Evolutionary conservation across 2,797 vertebrate species (phyloP), one percentile per base, ranked within the genome.

Genomic region (Rousettus madagascariensis): DNA sequence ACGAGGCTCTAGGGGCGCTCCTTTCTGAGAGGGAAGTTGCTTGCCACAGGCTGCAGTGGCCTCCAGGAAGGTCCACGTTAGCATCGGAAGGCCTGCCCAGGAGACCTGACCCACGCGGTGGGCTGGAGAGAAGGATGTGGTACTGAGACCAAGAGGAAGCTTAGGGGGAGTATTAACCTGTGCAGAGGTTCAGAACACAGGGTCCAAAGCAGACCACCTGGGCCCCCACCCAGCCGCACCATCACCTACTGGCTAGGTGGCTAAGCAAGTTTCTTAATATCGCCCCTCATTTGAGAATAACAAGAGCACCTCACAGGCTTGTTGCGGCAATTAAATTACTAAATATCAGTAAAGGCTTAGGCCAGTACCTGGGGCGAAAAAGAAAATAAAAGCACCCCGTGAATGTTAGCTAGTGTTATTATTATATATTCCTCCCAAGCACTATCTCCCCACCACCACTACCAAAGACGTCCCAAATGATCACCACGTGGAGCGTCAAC

Each of bases 271-370:
- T 61, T 43, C 90, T 69, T 75, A 83, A 22, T 20, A 0, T 68
- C 28, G 55, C 13, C 72, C 43, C 30, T 5, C 5, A n/a, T 24
- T 6, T 59, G 16, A 28, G 46, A 46, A 20, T 28, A 51, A 10
- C 1, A 2, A 46, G 12, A 6, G 8, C 3, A 41, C 6, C 4
- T 71, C 55, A 6, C 0, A 43, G n/a, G 59, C 7, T 33, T 75
- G 57, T 38, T 71, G 49, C 15, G 51, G 28, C 33, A 84, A 55
- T 3, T 1, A 63, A 59, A 33, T 51, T 53, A 51, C n/a, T 15
- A 15, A 83, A n/a, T 33, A 71, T 9, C 43, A 79, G 51, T 6
- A n/a, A 80, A 87, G 61, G 36, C 49, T 38, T n/a, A 93, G 74
- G 43, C 7, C 66, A 41, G 16, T 8, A 11, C 55, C 61, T 28